Conservation (phyloP, 1,140 invertebrate genomes). For the Cotesia chilonis region DNA sequence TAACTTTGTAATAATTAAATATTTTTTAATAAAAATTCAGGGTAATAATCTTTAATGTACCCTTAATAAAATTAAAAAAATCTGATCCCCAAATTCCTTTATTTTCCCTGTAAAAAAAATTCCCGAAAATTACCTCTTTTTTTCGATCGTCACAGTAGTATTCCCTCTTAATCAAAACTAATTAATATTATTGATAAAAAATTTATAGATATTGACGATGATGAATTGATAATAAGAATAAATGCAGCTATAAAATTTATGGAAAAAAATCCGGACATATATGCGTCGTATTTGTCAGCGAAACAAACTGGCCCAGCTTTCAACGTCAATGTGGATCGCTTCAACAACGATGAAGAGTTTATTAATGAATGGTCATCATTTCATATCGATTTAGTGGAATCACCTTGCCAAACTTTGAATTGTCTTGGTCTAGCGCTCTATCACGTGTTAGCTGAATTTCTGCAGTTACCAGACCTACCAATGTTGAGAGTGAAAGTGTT, state of each 20-base stretch:
- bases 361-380: conserved; percentile 71
- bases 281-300: conserved; percentile 56
- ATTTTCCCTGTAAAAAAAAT: no score
- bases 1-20: no score
- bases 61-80: no score
- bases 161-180: neutral
- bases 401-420: conserved; percentile 71
- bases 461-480: conserved; percentile 60
- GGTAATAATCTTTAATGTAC: no score
- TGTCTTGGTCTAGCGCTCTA: conserved; percentile 78
- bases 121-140: no score
- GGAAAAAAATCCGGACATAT: conserved; percentile 59
- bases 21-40: no score
- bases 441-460: conserved; percentile 69
- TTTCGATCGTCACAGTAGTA: no score
- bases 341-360: conserved; percentile 71
- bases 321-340: conserved; percentile 71
- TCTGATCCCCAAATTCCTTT: no score
- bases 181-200: neutral
- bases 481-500: conserved; percentile 72
- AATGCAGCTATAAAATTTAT: conserved; percentile 69
- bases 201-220: conserved; percentile 15
- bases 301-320: conserved; percentile 72
- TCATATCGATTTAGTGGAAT: conserved; percentile 71
- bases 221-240: conserved; percentile 61